These are phyloP conservation scores for Papilio protenor DNA, from an alignment of 2,888 invertebrate genomes.

Conservation along the genomic window DNA sequence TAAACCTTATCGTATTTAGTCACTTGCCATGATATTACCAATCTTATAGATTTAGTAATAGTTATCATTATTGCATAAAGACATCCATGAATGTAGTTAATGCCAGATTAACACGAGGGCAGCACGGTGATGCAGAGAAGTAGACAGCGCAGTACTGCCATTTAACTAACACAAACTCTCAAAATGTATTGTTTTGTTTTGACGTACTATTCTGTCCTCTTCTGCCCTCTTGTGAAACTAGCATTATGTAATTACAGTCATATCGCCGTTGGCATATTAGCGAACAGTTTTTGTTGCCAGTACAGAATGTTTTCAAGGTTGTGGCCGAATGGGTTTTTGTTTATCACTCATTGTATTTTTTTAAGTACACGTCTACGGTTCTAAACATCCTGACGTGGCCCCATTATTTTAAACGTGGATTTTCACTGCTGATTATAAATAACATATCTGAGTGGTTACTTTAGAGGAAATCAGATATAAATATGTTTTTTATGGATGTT, in stretches of 20 bases:
- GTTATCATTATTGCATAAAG: slow-evolving; percentile 3
- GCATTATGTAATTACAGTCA: slow-evolving; percentile 34
- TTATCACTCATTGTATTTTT: slow-evolving; percentile 24
- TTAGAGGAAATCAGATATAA: too few relatives aligned
- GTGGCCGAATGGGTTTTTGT: slow-evolving; percentile 29
- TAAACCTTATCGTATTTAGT: slow-evolving; percentile 19
- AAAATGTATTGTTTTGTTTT: neutral
- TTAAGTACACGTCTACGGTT: slow-evolving; percentile 8
- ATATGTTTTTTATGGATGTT: too few relatives aligned
- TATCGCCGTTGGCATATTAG: slow-evolving; percentile 37
- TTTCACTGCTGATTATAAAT: neutral
- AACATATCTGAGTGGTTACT: neutral
- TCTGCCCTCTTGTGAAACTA: neutral
- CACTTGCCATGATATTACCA: neutral
- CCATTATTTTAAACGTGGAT: neutral
- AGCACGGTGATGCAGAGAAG: neutral
- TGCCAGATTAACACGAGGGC: neutral
- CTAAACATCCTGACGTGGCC: slow-evolving; percentile 11
- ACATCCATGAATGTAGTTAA: slow-evolving; percentile 6
- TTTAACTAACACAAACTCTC: neutral
- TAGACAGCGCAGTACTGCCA: neutral
- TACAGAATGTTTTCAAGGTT: slow-evolving; percentile 41
- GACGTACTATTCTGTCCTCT: neutral
- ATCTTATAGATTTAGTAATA: neutral
- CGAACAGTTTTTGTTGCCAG: slow-evolving; percentile 37